phyloP scores from a whole-genome alignment of 1,140 invertebrate species.

The Apis laboriosa region DNA sequence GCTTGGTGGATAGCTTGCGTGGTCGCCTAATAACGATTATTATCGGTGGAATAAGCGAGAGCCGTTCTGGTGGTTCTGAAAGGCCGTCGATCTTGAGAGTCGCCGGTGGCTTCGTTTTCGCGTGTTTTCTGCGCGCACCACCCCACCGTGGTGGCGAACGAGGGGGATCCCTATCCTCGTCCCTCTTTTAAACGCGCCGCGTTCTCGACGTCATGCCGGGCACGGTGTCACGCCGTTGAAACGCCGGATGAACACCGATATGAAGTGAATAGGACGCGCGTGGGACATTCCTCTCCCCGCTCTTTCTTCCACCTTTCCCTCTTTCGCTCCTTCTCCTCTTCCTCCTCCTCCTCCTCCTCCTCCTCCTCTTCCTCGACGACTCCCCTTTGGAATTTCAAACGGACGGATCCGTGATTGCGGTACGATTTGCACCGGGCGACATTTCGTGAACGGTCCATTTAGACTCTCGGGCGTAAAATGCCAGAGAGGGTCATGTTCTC shows the following conservation, averaged over 20 bases:
- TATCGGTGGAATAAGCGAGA: slow-evolving; percentile 40
- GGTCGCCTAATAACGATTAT: slow-evolving; percentile 50
- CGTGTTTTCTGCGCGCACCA: slow-evolving; percentile 16
- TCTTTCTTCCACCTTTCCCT: not conserved
- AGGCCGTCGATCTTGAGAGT: slow-evolving; percentile 23
- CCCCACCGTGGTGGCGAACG: not conserved
- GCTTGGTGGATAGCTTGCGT: slow-evolving; percentile 12
- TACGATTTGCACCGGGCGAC: slow-evolving; percentile 48
- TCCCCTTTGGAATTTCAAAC: slow-evolving; percentile 39
- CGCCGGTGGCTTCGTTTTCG: slow-evolving; percentile 40
- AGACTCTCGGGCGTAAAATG: not conserved
- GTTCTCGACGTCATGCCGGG: slow-evolving; percentile 28
- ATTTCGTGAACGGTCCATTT: slow-evolving; percentile 31
- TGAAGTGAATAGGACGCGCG: slow-evolving; percentile 31
- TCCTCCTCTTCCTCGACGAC: not conserved
- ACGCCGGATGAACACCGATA: slow-evolving; percentile 47
- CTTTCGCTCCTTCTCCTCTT: not conserved
- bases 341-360: not conserved
- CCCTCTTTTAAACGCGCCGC: slow-evolving; percentile 28
- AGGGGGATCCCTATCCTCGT: not conserved
- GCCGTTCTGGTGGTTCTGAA: not conserved
- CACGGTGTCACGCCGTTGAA: slow-evolving; percentile 42
- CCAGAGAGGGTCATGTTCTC: not conserved
- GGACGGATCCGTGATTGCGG: slow-evolving; percentile 45
- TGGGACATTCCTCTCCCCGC: slow-evolving; percentile 37